phyloP scores from a whole-genome alignment of 2,888 invertebrate species.

The Plutella xylostella region DNA sequence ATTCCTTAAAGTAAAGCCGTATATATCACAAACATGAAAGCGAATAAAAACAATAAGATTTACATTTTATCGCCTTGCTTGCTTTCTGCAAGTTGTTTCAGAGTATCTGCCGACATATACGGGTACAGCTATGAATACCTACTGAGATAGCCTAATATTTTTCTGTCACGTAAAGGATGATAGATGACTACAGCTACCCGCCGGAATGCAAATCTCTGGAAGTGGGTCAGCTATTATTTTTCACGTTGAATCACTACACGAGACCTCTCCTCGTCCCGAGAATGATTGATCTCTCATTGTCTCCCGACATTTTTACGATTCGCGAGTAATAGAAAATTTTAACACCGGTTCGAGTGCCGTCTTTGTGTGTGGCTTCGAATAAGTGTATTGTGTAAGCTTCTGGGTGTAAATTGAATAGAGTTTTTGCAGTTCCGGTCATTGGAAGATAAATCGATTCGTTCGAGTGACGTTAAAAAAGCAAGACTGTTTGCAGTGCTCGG shows the following conservation, averaged over 20 bases:
- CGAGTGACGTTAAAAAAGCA: not conserved
- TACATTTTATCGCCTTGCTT: conserved; percentile 1
- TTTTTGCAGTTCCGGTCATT: conserved; percentile 59
- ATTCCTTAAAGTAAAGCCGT: no score
- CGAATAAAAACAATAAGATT: conserved; percentile 1
- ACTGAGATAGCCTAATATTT: conserved; percentile 4
- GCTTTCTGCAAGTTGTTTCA: not conserved
- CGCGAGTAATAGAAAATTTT: conserved; percentile 43
- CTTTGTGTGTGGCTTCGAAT: conserved; percentile 38
- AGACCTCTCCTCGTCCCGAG: conserved; percentile 33
- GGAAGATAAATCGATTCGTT: conserved; percentile 42
- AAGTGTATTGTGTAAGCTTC: conserved; percentile 27
- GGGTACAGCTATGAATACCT: not conserved
- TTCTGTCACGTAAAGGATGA: conserved; percentile 50
- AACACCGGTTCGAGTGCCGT: conserved; percentile 34
- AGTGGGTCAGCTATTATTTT: conserved; percentile 63
- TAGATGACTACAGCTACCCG: conserved; percentile 46
- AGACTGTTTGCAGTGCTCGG: not conserved
- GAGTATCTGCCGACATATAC: not conserved
- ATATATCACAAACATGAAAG: not conserved
- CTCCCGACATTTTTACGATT: conserved; percentile 53
- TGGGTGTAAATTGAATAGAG: conserved; percentile 24
- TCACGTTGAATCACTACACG: conserved; percentile 47
- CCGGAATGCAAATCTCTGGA: conserved; percentile 62
- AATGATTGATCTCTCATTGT: conserved; percentile 63